These are phyloP conservation scores for Panorpa germanica DNA, from an alignment of 2,888 invertebrate genomes.

Conservation along the genomic window DNA sequence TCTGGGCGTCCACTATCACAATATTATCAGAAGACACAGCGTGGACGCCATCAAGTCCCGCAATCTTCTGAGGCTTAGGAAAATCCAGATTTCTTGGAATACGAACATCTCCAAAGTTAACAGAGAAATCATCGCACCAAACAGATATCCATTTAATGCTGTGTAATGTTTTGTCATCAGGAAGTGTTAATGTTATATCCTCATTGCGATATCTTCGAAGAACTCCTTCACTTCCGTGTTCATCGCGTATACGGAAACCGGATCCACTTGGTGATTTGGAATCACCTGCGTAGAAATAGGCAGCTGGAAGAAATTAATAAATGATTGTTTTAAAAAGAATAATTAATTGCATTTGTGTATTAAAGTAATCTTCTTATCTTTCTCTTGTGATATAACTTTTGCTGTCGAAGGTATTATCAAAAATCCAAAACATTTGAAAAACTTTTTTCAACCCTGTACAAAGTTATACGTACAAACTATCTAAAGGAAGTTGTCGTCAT, in stretches of 20 bases:
- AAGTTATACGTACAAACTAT: too few relatives aligned
- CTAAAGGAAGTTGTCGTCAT: too few relatives aligned
- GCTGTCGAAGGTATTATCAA: too few relatives aligned
- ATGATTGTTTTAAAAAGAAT: too few relatives aligned
- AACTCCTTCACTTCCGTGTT: conserved; percentile 61
- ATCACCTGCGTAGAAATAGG: conserved; percentile 76
- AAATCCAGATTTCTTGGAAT: conserved; percentile 61
- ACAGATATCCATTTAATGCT: conserved; percentile 78
- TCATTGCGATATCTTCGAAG: conserved; percentile 65
- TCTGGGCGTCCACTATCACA: conserved; percentile 84
- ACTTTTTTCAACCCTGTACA: too few relatives aligned
- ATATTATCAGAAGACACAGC: conserved; percentile 70
- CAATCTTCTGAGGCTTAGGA: conserved; percentile 68
- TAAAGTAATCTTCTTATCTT: too few relatives aligned
- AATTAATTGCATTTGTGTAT: too few relatives aligned
- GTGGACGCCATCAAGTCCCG: conserved; percentile 59
- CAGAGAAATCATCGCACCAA: conserved; percentile 81
- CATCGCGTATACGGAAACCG: conserved; percentile 63
- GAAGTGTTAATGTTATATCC: conserved; percentile 65
- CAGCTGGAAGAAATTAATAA: conserved; percentile 46
- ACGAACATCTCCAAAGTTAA: conserved; percentile 77
- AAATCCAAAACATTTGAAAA: too few relatives aligned
- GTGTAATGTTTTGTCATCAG: conserved; percentile 67
- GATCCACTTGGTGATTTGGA: conserved; percentile 43
- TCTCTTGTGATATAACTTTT: too few relatives aligned